phyloP scores from a whole-genome alignment of 2,888 invertebrate species.

The Conops quadrifasciatus region DNA sequence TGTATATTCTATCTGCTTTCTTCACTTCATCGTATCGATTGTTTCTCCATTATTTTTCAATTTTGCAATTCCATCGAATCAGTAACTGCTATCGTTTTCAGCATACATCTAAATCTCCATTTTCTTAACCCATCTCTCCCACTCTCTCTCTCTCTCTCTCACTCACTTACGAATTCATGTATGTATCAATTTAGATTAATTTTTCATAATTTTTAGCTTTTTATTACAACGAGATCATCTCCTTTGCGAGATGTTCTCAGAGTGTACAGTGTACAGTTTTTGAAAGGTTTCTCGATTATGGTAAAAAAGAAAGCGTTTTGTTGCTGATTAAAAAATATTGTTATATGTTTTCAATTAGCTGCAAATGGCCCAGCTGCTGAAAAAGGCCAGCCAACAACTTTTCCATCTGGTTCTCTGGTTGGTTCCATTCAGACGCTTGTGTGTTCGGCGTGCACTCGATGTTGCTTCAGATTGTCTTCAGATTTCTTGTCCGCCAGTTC shows the following conservation, averaged over 20 bases:
- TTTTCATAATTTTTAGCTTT: background rate
- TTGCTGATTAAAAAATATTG: slow-evolving; percentile 16
- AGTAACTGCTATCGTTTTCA: too few relatives aligned
- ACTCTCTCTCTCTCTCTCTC: background rate
- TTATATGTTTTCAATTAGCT: slow-evolving; percentile 28
- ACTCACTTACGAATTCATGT: background rate
- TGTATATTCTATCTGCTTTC: too few relatives aligned
- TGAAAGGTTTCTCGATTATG: slow-evolving; percentile 9
- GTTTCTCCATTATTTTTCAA: too few relatives aligned
- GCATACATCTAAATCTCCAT: too few relatives aligned
- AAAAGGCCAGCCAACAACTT: slow-evolving; percentile 21
- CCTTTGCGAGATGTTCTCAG: slow-evolving; percentile 16
- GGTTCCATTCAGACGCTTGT: too few relatives aligned
- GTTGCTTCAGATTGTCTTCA: too few relatives aligned
- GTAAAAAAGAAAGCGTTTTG: slow-evolving; percentile 18
- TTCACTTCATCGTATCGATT: too few relatives aligned
- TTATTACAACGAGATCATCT: slow-evolving; percentile 23
- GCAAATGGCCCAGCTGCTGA: slow-evolving; percentile 12
- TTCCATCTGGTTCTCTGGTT: too few relatives aligned
- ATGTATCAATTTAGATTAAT: too few relatives aligned
- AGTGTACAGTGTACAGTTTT: background rate
- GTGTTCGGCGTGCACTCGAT: too few relatives aligned
- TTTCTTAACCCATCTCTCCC: background rate
- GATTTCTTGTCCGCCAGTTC: background rate
- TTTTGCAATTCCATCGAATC: too few relatives aligned